Evolutionary conservation across 2,797 vertebrate species (phyloP), one percentile per base, ranked within the genome.

Genomic region (Eupleurogrammus muticus): DNA sequence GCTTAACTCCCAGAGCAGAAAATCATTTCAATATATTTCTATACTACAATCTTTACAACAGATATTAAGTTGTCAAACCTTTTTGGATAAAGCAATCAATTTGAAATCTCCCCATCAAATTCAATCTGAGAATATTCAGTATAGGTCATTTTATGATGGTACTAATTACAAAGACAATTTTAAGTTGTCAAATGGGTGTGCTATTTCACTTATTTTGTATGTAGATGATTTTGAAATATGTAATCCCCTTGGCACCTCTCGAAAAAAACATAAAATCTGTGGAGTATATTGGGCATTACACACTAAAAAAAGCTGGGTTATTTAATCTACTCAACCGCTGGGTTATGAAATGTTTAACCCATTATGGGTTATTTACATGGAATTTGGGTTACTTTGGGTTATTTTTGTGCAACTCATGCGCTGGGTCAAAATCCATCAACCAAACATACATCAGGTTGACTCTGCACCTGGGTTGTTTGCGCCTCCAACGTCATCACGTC

Each of bases 41-140:
- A 44, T 67, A 34, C 34, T 60, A 47, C 47, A 61, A 49, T 40
- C 57, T 21, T 67, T 67, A 40, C 64, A 68, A 35, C 66, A 76
- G 23, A 32, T 70, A 0, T 1, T 66, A 46, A 57, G 2, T 19
- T 57, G 65, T 57, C 5, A 63, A 20, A 62, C 23, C 2, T 50
- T 69, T 56, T 19, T 44, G 2, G 40, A 67, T 46, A 7, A 7
- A 40, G 1, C 57, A 21, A 40, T 68, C 8, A 50, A 75, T 57
- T 46, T 75, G 14, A 56, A 44, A 61, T 40, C 16, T 28, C 32
- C 10, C 2, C 17, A 56, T 63, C 51, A 40, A 40, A 20, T 16
- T 12, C n/a, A 35, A 13, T 21, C 24, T 34, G 36, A 35, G 35
- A 5, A 36, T 36, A 66, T 50, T 55, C 32, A 63, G 17, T 63